These are phyloP conservation scores for Masticophis lateralis DNA, from an alignment of 2,797 vertebrate genomes.

Conservation along the genomic window DNA sequence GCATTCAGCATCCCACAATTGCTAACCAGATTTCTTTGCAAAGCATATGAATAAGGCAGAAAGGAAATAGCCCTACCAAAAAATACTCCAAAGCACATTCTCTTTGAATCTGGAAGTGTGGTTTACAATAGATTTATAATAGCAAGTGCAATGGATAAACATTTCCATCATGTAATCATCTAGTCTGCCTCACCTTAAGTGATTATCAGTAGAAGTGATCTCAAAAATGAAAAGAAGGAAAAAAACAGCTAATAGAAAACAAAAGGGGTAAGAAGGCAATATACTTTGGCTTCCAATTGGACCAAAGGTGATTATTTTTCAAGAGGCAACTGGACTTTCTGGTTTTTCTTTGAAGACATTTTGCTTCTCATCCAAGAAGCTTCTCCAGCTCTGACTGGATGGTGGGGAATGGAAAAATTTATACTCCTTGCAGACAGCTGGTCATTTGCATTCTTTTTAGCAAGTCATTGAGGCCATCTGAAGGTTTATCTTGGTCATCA, in stretches of 20 bases:
- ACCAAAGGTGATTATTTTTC: no score
- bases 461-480: no score
- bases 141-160: neutral
- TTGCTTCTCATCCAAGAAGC: no score
- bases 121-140: neutral
- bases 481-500: no score
- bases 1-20: neutral
- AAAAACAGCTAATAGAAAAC: neutral
- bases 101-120: neutral
- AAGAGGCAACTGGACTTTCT: no score
- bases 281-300: neutral
- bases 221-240: neutral
- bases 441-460: no score
- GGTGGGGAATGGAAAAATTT: no score
- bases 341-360: no score
- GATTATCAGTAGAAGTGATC: neutral
- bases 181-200: neutral
- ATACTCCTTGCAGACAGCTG: no score
- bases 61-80: neutral
- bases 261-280: neutral
- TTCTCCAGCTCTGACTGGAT: no score
- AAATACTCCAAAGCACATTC: neutral
- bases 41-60: neutral
- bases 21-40: neutral
- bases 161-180: neutral